Evolutionary conservation across 1,140 invertebrate genomes (phyloP).

Genomic region (Drosophila grimshawi): DNA sequence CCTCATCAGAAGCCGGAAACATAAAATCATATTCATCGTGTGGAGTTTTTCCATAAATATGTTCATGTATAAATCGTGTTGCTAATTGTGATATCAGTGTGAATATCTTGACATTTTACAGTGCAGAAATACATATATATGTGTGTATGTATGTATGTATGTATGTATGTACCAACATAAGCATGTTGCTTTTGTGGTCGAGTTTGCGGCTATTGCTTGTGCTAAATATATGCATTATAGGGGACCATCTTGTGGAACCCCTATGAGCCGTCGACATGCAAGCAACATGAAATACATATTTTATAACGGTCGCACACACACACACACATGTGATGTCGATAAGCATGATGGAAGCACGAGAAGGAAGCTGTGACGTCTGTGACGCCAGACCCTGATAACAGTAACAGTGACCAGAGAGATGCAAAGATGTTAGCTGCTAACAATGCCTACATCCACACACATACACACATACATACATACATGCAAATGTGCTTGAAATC

Average conservation of each 20-base stretch:
- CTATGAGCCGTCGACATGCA: not conserved
- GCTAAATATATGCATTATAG: constrained; percentile 16
- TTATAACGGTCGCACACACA: constrained; percentile 28
- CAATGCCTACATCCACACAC: no score
- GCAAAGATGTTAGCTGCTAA: not conserved
- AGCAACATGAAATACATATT: not conserved
- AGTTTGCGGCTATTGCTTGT: not conserved
- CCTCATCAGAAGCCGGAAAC: no score
- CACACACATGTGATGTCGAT: constrained; percentile 9
- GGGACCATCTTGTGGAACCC: constrained; percentile 16
- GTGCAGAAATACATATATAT: no score
- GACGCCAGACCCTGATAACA: constrained; percentile 8
- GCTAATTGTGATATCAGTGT: not conserved
- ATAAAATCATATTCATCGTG: no score
- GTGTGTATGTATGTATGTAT: no score
- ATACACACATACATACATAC: not conserved
- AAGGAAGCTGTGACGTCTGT: constrained; percentile 30
- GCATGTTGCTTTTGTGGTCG: not conserved
- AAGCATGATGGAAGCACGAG: constrained; percentile 1
- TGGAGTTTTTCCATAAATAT: no score
- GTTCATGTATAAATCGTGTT: not conserved
- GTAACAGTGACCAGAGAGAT: constrained; percentile 2
- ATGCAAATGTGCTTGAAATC: not conserved
- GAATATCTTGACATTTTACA: not conserved
- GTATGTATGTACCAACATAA: no score